Evolutionary conservation across 2,888 invertebrate genomes (phyloP).

Genomic region (Xylota segnis): DNA sequence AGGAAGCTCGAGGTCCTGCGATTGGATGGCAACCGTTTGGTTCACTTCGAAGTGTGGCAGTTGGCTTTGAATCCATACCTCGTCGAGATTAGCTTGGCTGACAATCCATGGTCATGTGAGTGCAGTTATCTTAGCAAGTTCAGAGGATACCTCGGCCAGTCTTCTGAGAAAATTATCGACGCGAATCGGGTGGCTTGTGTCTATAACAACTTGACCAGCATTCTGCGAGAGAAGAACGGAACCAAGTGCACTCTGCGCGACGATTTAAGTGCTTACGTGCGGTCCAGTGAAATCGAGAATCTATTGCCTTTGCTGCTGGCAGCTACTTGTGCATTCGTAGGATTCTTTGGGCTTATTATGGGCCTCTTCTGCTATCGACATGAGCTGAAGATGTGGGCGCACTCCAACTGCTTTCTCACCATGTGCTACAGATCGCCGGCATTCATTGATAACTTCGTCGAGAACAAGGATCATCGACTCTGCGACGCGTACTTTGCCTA

Average conservation of each 20-base stretch:
- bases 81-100: conserved; percentile 92
- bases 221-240: conserved; percentile 91
- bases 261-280: conserved; percentile 90
- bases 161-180: conserved; percentile 92
- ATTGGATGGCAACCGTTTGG: conserved; percentile 93
- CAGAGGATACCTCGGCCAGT: conserved; percentile 91
- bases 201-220: conserved; percentile 90
- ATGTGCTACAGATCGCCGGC: conserved; percentile 94
- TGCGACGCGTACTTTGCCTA: conserved; percentile 97
- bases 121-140: conserved; percentile 93
- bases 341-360: conserved; percentile 91
- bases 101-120: conserved; percentile 96
- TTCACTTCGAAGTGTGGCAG: conserved; percentile 94
- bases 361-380: conserved; percentile 92
- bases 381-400: conserved; percentile 93
- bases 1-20: conserved; percentile 93
- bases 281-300: conserved; percentile 88
- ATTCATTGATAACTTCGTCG: conserved; percentile 86
- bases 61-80: conserved; percentile 93
- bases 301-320: conserved; percentile 92
- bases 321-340: conserved; percentile 91
- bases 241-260: conserved; percentile 91
- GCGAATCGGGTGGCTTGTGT: conserved; percentile 91
- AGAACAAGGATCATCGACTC: conserved; percentile 88
- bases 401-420: conserved; percentile 93